phyloP scores from a whole-genome alignment of 2,888 invertebrate species.

The Linnaemya vulpina region DNA sequence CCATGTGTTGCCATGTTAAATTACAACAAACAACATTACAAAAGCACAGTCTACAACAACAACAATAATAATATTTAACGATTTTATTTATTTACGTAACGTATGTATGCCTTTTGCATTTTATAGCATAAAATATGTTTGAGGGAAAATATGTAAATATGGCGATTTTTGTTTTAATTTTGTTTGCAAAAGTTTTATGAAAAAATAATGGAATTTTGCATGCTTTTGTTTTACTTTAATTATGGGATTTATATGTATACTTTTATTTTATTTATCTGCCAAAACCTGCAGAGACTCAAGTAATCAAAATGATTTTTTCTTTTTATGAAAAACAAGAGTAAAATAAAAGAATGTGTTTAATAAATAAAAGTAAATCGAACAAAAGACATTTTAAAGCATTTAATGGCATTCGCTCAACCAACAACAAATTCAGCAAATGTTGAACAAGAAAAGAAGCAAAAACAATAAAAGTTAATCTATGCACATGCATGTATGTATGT shows the following conservation, averaged over 20 bases:
- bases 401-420: neutral
- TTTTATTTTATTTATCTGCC: neutral
- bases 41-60: conserved; percentile 65
- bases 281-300: neutral
- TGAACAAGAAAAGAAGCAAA: neutral
- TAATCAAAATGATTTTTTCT: neutral
- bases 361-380: conserved; percentile 65
- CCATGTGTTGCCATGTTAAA: conserved; percentile 48
- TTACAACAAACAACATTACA: conserved; percentile 73
- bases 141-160: neutral
- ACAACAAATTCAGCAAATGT: conserved; percentile 11
- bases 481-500: neutral
- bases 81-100: conserved; percentile 17
- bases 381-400: conserved; percentile 61
- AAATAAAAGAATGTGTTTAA: neutral
- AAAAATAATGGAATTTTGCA: neutral
- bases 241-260: neutral
- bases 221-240: neutral
- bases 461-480: conserved; percentile 17
- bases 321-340: neutral
- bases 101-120: neutral
- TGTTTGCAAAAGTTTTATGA: neutral
- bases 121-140: neutral
- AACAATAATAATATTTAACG: conserved; percentile 45
- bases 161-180: neutral